Percentiles rank a stretch among this genome's conserved stretches.
Evolutionary conservation across 1,140 invertebrate genomes (phyloP).

Genomic region (Papilio xuthus): DNA sequence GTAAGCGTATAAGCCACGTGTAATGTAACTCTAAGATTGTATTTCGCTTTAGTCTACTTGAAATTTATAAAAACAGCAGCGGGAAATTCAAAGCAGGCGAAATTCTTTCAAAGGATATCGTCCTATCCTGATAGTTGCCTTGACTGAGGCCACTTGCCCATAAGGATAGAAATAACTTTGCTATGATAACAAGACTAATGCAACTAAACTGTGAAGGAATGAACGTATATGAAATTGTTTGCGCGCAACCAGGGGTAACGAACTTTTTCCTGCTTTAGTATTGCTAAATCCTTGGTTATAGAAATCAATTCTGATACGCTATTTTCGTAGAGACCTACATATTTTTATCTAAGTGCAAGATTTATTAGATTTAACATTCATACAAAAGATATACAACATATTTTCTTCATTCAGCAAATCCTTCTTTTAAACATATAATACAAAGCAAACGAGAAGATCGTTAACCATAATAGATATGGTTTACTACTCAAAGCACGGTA

Average conservation of each 20-base stretch:
- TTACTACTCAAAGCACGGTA: not conserved
- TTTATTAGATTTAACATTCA: not conserved
- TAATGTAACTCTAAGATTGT: not conserved
- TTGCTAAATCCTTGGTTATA: not conserved
- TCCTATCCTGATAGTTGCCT: conserved; percentile 47
- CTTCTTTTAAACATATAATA: not conserved
- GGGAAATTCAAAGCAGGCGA: conserved; percentile 42
- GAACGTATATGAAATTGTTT: conserved; percentile 63
- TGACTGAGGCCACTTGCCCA: conserved; percentile 49
- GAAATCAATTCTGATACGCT: not conserved
- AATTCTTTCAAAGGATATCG: conserved; percentile 47
- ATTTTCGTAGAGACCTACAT: not conserved
- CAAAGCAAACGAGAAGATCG: not conserved
- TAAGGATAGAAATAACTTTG: conserved; percentile 55
- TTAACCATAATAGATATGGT: not conserved
- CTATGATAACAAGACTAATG: conserved; percentile 54
- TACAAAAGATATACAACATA: not conserved
- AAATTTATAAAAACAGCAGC: conserved; percentile 54
- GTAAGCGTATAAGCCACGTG: not conserved
- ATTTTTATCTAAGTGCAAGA: too few relatives aligned
- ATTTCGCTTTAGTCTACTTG: conserved; percentile 45
- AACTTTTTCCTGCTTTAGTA: not conserved
- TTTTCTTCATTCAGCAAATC: too few relatives aligned
- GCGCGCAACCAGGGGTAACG: conserved; percentile 36
- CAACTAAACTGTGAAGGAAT: conserved; percentile 53